Base-by-base conservation (phyloP, 2,113 vertebrate species). In the Ictidomys tridecemlineatus region DNA sequence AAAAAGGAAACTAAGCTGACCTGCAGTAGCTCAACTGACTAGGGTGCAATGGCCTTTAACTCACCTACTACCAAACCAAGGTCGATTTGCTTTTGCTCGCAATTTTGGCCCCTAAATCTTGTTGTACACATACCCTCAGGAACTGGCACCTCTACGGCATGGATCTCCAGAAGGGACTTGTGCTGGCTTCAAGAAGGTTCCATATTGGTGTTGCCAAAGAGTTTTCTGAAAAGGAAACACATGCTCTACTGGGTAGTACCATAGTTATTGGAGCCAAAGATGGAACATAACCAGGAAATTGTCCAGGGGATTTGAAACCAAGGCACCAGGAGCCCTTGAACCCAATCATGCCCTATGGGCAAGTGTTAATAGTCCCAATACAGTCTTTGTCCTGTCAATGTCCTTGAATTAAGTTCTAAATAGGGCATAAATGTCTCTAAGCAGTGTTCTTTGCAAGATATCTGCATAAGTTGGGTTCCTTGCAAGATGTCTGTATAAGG, bases 21-120 rank as follows among this genome's bases (percentile, higher is more conserved):
- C 3, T 0, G 65, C 37, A 8, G 26, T 32, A 76, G 51, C 39
- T 39, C 51, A 13, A 48, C 61, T 24, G 16, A 24, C 13, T 51
- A 51, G 0, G 4, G 0, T 56, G 32, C 7, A 8, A 58, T 6
- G 7, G 63, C 18, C 37, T 34, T 17, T 13, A 83, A 82, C 17
- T n/a, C 11, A 13, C 8, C 22, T 34, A 51, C 37, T 11, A 34
- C n/a, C 26, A 83, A 48, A 48, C 5, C 10, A 24, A 10, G 37
- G 14, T 3, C 1, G 37, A 18, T 18, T 7, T 39, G 30, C 9
- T 32, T 22, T 18, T 37, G 30, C 32, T 37, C 2, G 58, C 22
- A 10, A 6, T 20, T 34, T 34, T 24, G 17, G 77, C 18, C 9
- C 51, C 34, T n/a, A 79, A 79, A 22, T 0, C 3, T 51, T 51